Percentiles rank a stretch among this genome's conserved stretches.
Evolutionary conservation across 2,113 vertebrate species (phyloP).

Genomic region (Camelus dromedarius): DNA sequence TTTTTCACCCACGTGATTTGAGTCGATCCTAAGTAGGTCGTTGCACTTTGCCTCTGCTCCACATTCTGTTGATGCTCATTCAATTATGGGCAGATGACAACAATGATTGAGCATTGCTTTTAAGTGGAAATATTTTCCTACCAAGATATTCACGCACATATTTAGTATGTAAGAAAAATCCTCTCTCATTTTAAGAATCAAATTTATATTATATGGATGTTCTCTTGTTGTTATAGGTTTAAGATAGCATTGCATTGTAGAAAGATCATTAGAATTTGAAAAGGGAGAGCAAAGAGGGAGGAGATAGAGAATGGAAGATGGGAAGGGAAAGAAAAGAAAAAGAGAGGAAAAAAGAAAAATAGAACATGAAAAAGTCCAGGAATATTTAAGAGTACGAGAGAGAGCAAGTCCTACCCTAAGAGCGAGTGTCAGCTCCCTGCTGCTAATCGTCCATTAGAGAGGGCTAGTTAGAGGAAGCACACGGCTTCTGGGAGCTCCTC

Average conservation of each 20-base stretch:
- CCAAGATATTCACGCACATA: slow-evolving; percentile 28
- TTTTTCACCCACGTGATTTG: slow-evolving; percentile 43
- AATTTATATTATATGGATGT: slow-evolving; percentile 38
- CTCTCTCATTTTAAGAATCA: slow-evolving; percentile 17
- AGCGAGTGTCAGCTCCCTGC: background rate
- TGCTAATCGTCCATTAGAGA: background rate
- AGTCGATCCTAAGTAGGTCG: slow-evolving; percentile 67
- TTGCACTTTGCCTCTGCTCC: background rate
- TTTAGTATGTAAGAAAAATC: slow-evolving; percentile 50
- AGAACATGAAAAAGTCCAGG: background rate
- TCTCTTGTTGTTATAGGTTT: slow-evolving; percentile 31
- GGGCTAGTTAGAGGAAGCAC: background rate
- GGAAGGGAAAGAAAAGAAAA: background rate
- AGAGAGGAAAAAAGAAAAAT: background rate
- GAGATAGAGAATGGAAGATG: background rate
- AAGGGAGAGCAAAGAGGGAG: background rate
- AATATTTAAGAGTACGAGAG: background rate
- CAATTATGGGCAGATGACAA: background rate
- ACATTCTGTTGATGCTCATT: slow-evolving; percentile 9
- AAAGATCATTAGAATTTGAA: slow-evolving; percentile 29
- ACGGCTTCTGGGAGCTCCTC: background rate
- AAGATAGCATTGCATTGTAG: background rate
- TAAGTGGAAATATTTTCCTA: slow-evolving; percentile 51
- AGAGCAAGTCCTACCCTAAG: background rate
- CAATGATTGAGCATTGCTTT: slow-evolving; percentile 30